These are phyloP conservation scores for Chamaea fasciata DNA, from an alignment of 2,113 vertebrate genomes.

Conservation along the genomic window DNA sequence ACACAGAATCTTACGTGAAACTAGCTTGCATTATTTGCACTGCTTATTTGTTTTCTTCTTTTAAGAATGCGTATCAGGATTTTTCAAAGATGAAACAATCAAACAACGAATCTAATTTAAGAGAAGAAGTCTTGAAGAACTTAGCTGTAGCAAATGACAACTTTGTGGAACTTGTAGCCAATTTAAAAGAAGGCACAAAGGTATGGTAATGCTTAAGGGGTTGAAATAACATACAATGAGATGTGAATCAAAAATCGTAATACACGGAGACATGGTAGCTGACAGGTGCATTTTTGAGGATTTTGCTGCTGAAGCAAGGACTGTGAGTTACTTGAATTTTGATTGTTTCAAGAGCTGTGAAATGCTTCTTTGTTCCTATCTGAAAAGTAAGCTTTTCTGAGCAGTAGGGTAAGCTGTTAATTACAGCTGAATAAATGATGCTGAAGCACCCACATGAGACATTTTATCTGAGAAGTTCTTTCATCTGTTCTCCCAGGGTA, in stretches of 20 bases:
- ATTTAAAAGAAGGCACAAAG: slow-evolving; percentile 96
- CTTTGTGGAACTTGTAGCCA: slow-evolving; percentile 91
- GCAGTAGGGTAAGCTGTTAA: background rate
- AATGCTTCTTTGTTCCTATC: background rate
- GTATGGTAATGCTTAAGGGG: slow-evolving; percentile 58
- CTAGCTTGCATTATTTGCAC: background rate
- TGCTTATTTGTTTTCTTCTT: background rate
- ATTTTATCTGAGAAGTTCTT: background rate
- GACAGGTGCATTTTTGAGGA: background rate
- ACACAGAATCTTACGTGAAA: background rate
- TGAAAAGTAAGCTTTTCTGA: slow-evolving; percentile 3
- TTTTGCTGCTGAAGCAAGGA: background rate
- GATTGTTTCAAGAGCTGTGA: background rate
- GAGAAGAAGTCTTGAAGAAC: slow-evolving; percentile 97
- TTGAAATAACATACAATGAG: background rate
- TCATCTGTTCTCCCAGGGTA: background rate
- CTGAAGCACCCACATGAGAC: background rate
- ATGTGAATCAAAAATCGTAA: background rate
- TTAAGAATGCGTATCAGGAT: slow-evolving; percentile 89
- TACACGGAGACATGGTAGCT: background rate
- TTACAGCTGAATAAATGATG: background rate
- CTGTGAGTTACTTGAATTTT: background rate
- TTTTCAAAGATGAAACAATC: slow-evolving; percentile 96
- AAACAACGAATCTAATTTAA: slow-evolving; percentile 89
- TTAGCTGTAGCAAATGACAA: slow-evolving; percentile 95